phyloP scores from a whole-genome alignment of 2,888 invertebrate species.

The Gibbula magus region DNA sequence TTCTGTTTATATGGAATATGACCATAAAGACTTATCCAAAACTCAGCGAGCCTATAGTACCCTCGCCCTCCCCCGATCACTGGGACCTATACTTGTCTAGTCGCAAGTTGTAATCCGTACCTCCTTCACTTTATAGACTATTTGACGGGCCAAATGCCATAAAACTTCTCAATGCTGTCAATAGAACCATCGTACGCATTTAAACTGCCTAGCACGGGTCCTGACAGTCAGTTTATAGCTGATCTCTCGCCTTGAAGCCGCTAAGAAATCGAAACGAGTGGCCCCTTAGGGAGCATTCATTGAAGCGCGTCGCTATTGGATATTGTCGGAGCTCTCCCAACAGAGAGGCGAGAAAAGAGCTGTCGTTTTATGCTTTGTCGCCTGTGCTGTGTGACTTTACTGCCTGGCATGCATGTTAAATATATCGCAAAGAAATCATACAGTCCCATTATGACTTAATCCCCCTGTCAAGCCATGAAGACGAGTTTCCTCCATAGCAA shows the following conservation, averaged over 20 bases:
- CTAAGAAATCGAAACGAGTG: constrained; percentile 19
- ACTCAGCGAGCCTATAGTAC: not conserved
- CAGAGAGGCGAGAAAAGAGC: constrained; percentile 15
- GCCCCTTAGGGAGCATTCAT: not conserved
- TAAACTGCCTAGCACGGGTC: constrained; percentile 11
- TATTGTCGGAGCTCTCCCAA: constrained; percentile 6
- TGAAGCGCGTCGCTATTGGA: constrained; percentile 7
- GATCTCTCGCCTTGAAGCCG: not conserved
- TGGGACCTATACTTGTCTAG: not conserved
- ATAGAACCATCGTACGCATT: not conserved
- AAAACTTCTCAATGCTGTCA: constrained; percentile 15
- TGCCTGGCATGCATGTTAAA: not conserved
- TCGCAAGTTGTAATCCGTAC: not conserved
- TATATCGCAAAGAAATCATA: constrained; percentile 5
- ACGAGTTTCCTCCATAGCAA: not conserved
- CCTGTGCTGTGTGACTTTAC: not conserved
- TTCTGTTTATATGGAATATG: not conserved
- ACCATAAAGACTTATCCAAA: not conserved
- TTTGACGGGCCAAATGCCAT: not conserved
- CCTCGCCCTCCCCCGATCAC: not conserved
- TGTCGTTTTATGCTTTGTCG: not conserved
- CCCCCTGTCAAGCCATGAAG: not conserved
- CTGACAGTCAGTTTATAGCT: not conserved
- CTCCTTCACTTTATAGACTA: not conserved
- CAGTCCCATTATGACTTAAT: constrained; percentile 15